phyloP scores from a whole-genome alignment of 23 tunicate species.

The Styela plicata region DNA sequence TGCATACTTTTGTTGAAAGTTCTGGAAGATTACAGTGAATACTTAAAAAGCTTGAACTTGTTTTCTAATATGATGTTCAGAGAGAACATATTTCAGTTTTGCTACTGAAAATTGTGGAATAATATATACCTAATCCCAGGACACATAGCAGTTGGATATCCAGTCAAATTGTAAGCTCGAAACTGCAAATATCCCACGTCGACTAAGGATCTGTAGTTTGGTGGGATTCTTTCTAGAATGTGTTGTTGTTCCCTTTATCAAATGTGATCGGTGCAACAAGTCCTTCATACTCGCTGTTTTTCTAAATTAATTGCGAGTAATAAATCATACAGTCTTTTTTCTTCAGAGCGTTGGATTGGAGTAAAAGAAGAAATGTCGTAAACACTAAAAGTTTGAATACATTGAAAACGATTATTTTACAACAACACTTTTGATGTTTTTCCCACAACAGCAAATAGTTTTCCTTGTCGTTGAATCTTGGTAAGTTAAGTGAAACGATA shows the following conservation, averaged over 20 bases:
- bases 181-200: not conserved
- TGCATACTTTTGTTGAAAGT: not conserved
- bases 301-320: not conserved
- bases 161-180: constrained; percentile 1
- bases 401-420: not conserved
- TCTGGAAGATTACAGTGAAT: not conserved
- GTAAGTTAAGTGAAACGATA: too few relatives aligned
- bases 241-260: not conserved
- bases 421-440: not conserved
- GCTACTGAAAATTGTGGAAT: too few relatives aligned
- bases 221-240: not conserved
- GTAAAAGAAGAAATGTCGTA: not conserved
- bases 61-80: not conserved
- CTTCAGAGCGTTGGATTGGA: not conserved
- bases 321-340: not conserved
- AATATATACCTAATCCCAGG: not conserved
- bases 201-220: not conserved
- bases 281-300: not conserved
- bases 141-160: constrained; percentile 6
- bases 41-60: not conserved
- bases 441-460: too few relatives aligned
- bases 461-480: not conserved
- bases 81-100: not conserved
- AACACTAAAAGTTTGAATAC: not conserved
- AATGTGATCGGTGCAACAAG: constrained; percentile 1